Base-by-base conservation (phyloP, 2,888 invertebrate genomes). In the Xanthostigma xanthostigma region DNA sequence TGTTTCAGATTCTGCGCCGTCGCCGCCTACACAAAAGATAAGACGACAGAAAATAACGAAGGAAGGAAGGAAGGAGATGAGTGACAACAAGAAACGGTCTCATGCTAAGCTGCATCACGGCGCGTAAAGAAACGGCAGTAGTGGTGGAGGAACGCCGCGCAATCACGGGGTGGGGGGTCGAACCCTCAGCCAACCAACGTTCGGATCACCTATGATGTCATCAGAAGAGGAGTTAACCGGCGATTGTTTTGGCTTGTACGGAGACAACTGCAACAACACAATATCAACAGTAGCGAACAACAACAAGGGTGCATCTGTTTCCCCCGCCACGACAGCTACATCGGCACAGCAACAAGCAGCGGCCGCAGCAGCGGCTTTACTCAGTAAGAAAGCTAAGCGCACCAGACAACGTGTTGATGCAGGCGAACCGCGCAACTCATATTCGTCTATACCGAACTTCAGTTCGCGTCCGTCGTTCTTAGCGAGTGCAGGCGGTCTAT, bases 331-430 rank as follows among this genome's bases (percentile, higher is more conserved):
- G 1, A 27, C 27, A 27, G 27, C 27, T 69, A 69, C 63, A 64
- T 64, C 67, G 69, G 69, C 69, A 71, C 67, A 66, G 68, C 71
- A 60, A 74, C 74, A 57, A 62, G 72, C 59, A 73, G 72, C 27
- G 27, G 27, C 62, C 67, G 77, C 66, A 65, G 64, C 27, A 27
- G 27, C 27, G 27, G 27, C 27, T 27, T 83, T 85, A 76, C 80
- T 87, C 78, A 46, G 41, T 34, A 88, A 87, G 84, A 86, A 87
- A 80, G 81, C 84, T 73, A 90, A 89, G 76, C 84, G 90, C 74
- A 87, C 86, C 76, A 82, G 91, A 80, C 90, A 91, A 81, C 85
- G 90, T 75, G 91, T 90, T 76, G 90, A 91, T 86, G 91, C 90
- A 77, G 90, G 91, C 65, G 90, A 92, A 77, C 86, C 87, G 72